Conservation (phyloP, 2,888 invertebrate genomes). For the Nymphalis polychloros region DNA sequence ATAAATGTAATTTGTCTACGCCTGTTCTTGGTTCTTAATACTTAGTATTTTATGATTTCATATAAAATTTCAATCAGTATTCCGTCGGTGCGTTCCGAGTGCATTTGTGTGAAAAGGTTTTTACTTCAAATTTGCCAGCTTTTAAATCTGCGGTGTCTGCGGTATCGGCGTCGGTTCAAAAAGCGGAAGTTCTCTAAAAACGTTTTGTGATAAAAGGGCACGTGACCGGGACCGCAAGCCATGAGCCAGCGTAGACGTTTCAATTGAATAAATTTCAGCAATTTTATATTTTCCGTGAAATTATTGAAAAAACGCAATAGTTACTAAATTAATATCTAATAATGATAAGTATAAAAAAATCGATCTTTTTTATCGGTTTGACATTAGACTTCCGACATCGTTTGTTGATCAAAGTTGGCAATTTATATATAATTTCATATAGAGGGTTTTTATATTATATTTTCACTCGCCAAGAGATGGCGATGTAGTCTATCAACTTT, state of each 20-base stretch:
- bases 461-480: neutral
- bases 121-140: constrained; percentile 31
- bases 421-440: too few relatives aligned
- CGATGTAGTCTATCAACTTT: neutral
- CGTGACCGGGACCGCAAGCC: constrained; percentile 55
- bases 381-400: neutral
- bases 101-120: constrained; percentile 29
- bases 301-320: neutral
- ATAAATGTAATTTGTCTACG: too few relatives aligned
- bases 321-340: too few relatives aligned
- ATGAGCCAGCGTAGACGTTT: constrained; percentile 13
- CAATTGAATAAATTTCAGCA: neutral
- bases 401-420: neutral
- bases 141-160: constrained; percentile 38
- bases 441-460: neutral
- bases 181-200: constrained; percentile 72
- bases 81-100: constrained; percentile 24
- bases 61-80: constrained; percentile 24
- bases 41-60: constrained; percentile 8
- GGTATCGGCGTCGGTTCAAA: constrained; percentile 43
- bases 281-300: neutral
- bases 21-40: neutral
- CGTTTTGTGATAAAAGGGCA: constrained; percentile 66
- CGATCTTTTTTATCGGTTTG: neutral
- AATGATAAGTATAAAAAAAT: too few relatives aligned